phyloP scores from a whole-genome alignment of 2,113 vertebrate species.

The Microcebus tavaratra region DNA sequence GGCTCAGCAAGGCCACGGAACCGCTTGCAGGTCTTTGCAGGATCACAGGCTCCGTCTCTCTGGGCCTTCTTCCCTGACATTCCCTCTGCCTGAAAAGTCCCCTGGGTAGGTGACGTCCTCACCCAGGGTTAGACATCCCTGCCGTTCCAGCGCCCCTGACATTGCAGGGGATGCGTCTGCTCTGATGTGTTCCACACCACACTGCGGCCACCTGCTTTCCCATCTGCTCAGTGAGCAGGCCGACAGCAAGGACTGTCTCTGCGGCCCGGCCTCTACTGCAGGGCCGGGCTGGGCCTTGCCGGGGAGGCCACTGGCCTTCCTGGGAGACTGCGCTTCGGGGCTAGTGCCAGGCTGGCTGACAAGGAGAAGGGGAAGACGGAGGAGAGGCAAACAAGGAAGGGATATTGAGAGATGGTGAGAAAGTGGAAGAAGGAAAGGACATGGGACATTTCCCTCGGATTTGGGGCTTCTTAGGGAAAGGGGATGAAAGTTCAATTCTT shows the following conservation, averaged over 20 bases:
- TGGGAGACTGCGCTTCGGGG: not conserved
- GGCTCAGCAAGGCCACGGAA: too few species aligned
- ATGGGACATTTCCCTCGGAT: not conserved
- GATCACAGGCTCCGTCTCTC: rapidly evolving
- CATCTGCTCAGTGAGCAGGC: not conserved
- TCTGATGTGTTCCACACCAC: rapidly evolving
- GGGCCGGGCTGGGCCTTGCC: not conserved
- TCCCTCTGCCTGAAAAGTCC: not conserved
- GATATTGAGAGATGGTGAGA: not conserved
- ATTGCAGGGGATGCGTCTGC: not conserved
- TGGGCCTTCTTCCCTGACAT: not conserved
- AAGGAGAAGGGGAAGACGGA: not conserved
- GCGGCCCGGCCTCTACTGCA: rapidly evolving
- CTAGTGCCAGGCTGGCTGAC: not conserved
- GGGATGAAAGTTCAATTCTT: not conserved
- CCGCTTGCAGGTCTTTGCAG: not conserved
- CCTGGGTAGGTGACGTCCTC: not conserved
- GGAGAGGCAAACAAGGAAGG: not conserved
- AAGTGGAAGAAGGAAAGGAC: not conserved
- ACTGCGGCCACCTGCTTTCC: not conserved
- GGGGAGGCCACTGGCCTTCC: not conserved
- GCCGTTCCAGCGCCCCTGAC: not conserved
- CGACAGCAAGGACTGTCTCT: not conserved
- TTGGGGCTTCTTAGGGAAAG: not conserved
- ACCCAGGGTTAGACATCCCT: not conserved